Conservation (phyloP, 1,140 invertebrate species). For the Eumaeus atala region DNA sequence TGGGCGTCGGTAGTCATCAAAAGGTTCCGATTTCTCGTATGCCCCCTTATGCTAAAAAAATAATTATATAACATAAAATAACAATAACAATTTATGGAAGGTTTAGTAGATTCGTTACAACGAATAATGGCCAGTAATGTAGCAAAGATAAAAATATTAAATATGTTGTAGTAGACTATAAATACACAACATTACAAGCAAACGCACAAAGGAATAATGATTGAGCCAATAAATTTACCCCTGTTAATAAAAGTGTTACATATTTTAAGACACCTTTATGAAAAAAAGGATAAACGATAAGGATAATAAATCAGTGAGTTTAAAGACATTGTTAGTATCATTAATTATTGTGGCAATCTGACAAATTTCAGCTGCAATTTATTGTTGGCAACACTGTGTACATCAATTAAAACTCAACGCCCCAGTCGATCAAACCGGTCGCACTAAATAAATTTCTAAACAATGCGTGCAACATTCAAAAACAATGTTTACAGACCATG, state of each 20-base stretch:
- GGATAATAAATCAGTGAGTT: slow-evolving; percentile 5
- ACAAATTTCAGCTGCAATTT: slow-evolving; percentile 28
- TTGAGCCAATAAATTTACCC: slow-evolving; percentile 3
- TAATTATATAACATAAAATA: no score
- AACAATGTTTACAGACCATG: slow-evolving; percentile 28
- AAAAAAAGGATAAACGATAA: slow-evolving; percentile 1
- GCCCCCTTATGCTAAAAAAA: no score
- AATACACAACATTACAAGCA: no score
- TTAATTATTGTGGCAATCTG: slow-evolving; percentile 21
- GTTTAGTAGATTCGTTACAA: no score
- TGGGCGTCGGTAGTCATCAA: no score
- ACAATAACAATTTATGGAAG: no score
- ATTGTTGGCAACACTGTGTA: slow-evolving; percentile 26
- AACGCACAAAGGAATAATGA: slow-evolving; percentile 4
- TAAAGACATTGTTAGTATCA: slow-evolving; percentile 10
- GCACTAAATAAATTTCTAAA: slow-evolving; percentile 57
- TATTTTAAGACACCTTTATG: background rate
- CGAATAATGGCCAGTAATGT: no score
- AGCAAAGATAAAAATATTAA: no score
- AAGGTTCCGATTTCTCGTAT: no score
- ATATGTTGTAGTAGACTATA: no score
- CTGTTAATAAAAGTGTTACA: slow-evolving; percentile 9
- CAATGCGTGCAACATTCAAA: slow-evolving; percentile 57
- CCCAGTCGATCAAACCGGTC: slow-evolving; percentile 33
- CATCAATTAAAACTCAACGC: slow-evolving; percentile 37